A percentile compares a stretch with the other conserved stretches of the same genome.
Conservation (phyloP, 2,113 vertebrate species). For the Pao palembangensis region DNA sequence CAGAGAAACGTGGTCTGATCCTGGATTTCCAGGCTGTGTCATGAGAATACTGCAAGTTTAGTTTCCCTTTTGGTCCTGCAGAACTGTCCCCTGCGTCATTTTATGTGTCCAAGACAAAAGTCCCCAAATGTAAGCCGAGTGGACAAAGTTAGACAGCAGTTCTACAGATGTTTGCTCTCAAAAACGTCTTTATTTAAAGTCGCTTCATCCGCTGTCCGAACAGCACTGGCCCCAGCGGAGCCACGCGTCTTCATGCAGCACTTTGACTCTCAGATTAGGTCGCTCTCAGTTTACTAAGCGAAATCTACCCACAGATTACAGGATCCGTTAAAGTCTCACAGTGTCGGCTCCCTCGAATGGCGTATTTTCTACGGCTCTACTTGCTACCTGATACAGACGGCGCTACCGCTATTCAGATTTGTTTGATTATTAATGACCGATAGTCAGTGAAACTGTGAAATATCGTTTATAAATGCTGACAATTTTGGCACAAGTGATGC, state of each 20-base stretch:
- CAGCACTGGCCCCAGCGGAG: slow-evolving; percentile 36
- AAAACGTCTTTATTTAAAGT: slow-evolving; percentile 74
- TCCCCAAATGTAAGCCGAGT: slow-evolving; percentile 41
- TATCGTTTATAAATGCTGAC: background rate
- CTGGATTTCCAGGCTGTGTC: too few species aligned
- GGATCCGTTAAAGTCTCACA: slow-evolving; percentile 2
- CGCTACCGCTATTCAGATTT: background rate
- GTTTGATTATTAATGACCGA: background rate
- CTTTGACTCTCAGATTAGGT: slow-evolving; percentile 20
- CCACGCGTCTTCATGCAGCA: slow-evolving; percentile 23
- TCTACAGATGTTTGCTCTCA: slow-evolving; percentile 48
- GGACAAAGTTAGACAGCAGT: background rate
- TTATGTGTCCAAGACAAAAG: too few species aligned
- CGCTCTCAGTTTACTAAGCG: background rate
- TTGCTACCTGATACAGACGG: too few species aligned
- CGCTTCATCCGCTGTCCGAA: slow-evolving; percentile 64
- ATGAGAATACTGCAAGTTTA: too few species aligned
- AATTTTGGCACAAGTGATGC: background rate
- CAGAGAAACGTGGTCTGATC: background rate
- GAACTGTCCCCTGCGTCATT: too few species aligned
- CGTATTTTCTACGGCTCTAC: too few species aligned
- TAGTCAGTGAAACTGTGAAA: slow-evolving; percentile 12
- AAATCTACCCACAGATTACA: background rate
- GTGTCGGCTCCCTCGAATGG: background rate
- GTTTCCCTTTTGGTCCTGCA: too few species aligned